These are phyloP conservation scores for Parnassius orleans DNA, from an alignment of 2,888 invertebrate genomes.

Conservation along the genomic window DNA sequence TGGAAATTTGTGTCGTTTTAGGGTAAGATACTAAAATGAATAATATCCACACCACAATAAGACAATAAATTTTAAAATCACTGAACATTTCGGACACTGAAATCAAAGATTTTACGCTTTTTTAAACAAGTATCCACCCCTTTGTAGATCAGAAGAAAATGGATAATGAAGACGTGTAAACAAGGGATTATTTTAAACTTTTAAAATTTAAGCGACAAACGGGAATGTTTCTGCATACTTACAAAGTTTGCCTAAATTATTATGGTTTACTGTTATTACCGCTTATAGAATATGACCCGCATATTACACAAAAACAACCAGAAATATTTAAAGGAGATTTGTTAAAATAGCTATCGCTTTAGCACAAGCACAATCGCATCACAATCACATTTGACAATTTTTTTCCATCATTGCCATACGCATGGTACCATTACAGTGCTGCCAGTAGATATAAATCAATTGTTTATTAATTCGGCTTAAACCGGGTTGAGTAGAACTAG, in stretches of 20 bases:
- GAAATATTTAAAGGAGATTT: conserved; percentile 52
- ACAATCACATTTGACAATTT: conserved; percentile 46
- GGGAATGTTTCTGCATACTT: conserved; percentile 42
- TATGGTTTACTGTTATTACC: conserved; percentile 52
- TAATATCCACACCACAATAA: background rate
- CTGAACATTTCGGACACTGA: background rate
- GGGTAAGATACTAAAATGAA: conserved; percentile 11
- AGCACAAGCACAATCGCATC: conserved; percentile 34
- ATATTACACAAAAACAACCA: conserved; percentile 64
- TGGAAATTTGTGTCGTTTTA: background rate
- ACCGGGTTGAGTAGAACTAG: too few species aligned
- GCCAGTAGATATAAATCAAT: too few species aligned
- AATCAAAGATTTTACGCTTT: conserved; percentile 14
- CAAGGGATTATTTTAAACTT: conserved; percentile 51
- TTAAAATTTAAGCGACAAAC: conserved; percentile 27
- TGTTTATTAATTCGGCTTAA: too few species aligned
- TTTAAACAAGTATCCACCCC: conserved; percentile 63
- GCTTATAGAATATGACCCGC: conserved; percentile 55
- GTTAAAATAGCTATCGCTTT: conserved; percentile 52
- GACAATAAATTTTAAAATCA: background rate
- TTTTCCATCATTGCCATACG: conserved; percentile 17
- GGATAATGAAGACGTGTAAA: conserved; percentile 73
- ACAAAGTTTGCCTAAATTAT: conserved; percentile 50
- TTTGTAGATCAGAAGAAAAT: conserved; percentile 61
- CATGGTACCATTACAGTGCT: too few species aligned